Evolutionary conservation across 1,140 invertebrate genomes (phyloP).

Genomic region (Potamilus streckersoni): DNA sequence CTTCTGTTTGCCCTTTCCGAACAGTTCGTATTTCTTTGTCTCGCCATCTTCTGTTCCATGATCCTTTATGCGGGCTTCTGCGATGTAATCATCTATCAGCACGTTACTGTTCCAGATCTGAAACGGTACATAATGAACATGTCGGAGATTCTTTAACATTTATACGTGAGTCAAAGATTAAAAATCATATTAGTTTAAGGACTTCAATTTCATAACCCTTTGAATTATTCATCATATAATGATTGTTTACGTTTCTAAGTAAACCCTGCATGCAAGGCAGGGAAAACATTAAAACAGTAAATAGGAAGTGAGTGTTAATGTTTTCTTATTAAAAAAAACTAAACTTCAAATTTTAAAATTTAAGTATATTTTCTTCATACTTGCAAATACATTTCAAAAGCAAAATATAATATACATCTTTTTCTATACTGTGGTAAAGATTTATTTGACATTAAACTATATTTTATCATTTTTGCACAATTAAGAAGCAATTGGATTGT

Average conservation of each 20-base stretch:
- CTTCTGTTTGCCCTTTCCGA: conserved; percentile 48
- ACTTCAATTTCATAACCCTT: neutral
- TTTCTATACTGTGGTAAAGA: too few species aligned
- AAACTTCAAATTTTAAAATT: too few species aligned
- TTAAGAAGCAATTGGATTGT: too few species aligned
- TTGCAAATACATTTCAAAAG: too few species aligned
- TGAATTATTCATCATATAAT: neutral
- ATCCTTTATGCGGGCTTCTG: conserved; percentile 58
- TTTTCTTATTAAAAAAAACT: too few species aligned
- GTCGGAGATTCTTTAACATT: neutral
- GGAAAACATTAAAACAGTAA: neutral
- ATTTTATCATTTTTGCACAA: too few species aligned
- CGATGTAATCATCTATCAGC: conserved; percentile 68
- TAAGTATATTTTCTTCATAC: too few species aligned
- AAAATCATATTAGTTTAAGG: neutral
- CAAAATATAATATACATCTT: too few species aligned
- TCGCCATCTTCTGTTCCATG: conserved; percentile 45
- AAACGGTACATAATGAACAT: conserved; percentile 24
- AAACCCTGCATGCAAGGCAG: neutral
- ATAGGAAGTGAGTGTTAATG: too few species aligned
- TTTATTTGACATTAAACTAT: too few species aligned
- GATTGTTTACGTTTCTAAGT: neutral
- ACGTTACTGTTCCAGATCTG: conserved; percentile 68
- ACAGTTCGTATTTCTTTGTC: conserved; percentile 37
- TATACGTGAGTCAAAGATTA: neutral